A percentile compares a stretch with the other conserved stretches of the same genome.
Conservation (phyloP, 2,888 invertebrate species). For the Bellardia bayeri region DNA sequence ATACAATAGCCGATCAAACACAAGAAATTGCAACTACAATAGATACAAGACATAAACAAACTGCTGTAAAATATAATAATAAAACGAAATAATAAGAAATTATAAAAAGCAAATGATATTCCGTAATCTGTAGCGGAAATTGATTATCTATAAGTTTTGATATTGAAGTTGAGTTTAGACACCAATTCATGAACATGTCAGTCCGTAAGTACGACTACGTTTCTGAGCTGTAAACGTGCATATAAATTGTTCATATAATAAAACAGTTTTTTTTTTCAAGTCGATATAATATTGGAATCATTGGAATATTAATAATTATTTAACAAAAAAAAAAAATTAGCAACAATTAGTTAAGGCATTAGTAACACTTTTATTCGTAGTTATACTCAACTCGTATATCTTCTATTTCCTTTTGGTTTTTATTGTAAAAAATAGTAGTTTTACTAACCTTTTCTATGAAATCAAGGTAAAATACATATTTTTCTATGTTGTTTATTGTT, state of each 20-base stretch:
- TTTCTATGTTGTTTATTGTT: not conserved
- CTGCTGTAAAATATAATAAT: not conserved
- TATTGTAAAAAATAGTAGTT: constrained; percentile 18
- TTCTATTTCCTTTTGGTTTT: constrained; percentile 28
- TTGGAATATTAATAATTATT: not conserved
- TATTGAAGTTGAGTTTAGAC: constrained; percentile 33
- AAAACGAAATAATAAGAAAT: not conserved
- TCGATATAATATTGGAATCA: constrained; percentile 32
- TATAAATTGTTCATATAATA: constrained; percentile 6
- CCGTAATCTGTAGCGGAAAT: constrained; percentile 54
- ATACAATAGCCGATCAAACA: not conserved
- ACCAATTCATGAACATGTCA: constrained; percentile 33
- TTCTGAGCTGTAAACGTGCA: constrained; percentile 28
- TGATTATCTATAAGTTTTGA: constrained; percentile 24
- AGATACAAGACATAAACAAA: not conserved
- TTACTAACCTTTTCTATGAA: constrained; percentile 31
- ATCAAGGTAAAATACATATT: constrained; percentile 37
- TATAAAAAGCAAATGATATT: constrained; percentile 2
- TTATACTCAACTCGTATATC: constrained; percentile 1
- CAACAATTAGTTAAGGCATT: constrained; percentile 48
- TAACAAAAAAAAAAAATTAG: constrained; percentile 7
- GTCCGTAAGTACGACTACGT: constrained; percentile 2
- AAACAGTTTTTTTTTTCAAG: constrained; percentile 2
- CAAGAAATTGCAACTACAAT: not conserved
- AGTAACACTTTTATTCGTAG: constrained; percentile 26